Evolutionary conservation across 2,113 vertebrate species (phyloP).

Genomic region (Callipepla squamata): DNA sequence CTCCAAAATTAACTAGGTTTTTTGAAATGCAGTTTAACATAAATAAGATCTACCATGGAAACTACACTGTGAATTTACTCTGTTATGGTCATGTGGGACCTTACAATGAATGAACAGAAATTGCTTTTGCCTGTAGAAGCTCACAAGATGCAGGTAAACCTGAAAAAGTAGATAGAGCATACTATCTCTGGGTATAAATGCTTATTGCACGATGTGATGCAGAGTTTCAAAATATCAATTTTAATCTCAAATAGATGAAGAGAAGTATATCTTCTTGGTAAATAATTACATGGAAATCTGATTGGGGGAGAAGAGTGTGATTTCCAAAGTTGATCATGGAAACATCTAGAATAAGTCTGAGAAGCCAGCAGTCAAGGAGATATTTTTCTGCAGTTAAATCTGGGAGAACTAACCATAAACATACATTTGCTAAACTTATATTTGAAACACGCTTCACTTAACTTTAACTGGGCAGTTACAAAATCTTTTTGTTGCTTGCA

Average conservation of each 20-base stretch:
- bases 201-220: background rate
- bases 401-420: background rate
- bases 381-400: background rate
- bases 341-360: constrained; percentile 4
- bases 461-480: background rate
- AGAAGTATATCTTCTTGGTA: background rate
- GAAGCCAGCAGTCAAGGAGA: background rate
- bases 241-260: background rate
- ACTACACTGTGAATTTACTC: background rate
- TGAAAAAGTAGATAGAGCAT: background rate
- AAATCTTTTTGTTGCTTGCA: background rate
- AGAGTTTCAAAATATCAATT: background rate
- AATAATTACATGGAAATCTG: background rate
- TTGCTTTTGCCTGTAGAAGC: background rate
- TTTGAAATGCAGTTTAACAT: background rate
- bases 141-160: background rate
- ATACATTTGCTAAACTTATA: background rate
- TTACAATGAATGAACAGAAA: background rate
- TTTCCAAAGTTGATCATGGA: background rate
- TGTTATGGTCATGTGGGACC: background rate
- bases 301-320: fast-evolving
- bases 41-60: background rate
- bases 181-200: background rate
- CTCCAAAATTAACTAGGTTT: background rate
- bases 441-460: background rate